Evolutionary conservation across 2,113 vertebrate genomes (phyloP).

Genomic region (Gulo gulo): DNA sequence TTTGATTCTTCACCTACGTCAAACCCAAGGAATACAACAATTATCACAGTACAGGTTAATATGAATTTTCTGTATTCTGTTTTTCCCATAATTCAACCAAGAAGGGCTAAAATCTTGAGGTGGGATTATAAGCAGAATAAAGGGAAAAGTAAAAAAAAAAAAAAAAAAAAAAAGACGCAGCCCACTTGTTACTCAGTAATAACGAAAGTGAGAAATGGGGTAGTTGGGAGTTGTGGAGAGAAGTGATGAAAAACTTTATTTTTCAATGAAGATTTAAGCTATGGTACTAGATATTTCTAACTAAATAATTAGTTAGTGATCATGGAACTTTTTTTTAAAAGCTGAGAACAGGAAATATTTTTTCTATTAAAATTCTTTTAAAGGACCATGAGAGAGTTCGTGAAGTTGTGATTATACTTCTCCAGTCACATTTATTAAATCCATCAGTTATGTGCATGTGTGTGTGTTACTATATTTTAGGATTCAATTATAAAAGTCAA

Average conservation of each 20-base stretch:
- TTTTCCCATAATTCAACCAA: background rate
- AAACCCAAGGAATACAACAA: background rate
- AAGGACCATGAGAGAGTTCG: background rate
- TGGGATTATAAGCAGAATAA: background rate
- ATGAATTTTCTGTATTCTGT: background rate
- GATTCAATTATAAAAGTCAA: background rate
- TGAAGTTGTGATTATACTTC: background rate
- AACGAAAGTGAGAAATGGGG: background rate
- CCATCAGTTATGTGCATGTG: background rate
- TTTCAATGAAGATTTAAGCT: background rate
- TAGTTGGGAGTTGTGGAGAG: background rate
- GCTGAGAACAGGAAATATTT: background rate
- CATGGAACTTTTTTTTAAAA: background rate
- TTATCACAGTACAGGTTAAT: background rate
- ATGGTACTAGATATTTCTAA: background rate
- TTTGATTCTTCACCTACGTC: background rate
- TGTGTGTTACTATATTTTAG: background rate
- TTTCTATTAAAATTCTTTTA: background rate
- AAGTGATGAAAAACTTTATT: background rate
- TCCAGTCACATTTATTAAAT: background rate
- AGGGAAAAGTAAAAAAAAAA: background rate
- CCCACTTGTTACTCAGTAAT: background rate
- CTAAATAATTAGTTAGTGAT: background rate
- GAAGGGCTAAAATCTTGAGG: background rate
- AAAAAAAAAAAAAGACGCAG: background rate